Conservation (phyloP, 2,113 vertebrate genomes). For the Oreocharis arfaki region DNA sequence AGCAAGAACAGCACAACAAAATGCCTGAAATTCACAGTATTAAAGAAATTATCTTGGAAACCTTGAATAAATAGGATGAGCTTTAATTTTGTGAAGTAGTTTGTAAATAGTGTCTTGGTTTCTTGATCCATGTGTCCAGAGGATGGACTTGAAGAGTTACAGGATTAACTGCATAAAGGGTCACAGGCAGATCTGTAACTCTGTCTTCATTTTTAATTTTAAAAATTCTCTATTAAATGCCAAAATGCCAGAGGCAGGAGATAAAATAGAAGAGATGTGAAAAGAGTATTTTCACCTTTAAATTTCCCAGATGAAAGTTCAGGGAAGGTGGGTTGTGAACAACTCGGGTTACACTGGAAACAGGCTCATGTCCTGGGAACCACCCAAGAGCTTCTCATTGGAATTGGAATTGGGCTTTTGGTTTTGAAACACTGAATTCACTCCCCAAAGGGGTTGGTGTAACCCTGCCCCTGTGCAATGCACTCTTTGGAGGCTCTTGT, state of each 20-base stretch:
- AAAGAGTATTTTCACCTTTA: not conserved
- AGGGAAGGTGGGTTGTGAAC: not conserved
- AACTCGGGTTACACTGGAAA: not conserved
- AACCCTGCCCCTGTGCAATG: not conserved
- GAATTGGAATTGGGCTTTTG: not conserved
- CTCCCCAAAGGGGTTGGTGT: not conserved
- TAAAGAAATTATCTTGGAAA: not conserved
- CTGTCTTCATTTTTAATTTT: not conserved
- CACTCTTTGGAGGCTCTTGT: not conserved
- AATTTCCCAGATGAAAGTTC: not conserved
- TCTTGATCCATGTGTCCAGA: not conserved
- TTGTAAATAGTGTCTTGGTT: accelerated
- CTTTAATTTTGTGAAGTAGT: not conserved
- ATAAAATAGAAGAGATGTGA: not conserved
- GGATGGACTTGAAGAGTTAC: not conserved
- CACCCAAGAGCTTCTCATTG: not conserved
- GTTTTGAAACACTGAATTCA: not conserved
- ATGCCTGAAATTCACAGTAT: not conserved
- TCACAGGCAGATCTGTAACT: not conserved
- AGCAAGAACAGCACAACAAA: not conserved
- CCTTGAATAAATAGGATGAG: not conserved
- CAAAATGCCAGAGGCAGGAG: not conserved
- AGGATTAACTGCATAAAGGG: not conserved
- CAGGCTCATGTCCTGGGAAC: not conserved
- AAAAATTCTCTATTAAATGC: not conserved